A percentile compares a stretch with the other conserved stretches of the same genome.
Conservation (phyloP, 2,113 vertebrate genomes). For the Thymallus thymallus region DNA sequence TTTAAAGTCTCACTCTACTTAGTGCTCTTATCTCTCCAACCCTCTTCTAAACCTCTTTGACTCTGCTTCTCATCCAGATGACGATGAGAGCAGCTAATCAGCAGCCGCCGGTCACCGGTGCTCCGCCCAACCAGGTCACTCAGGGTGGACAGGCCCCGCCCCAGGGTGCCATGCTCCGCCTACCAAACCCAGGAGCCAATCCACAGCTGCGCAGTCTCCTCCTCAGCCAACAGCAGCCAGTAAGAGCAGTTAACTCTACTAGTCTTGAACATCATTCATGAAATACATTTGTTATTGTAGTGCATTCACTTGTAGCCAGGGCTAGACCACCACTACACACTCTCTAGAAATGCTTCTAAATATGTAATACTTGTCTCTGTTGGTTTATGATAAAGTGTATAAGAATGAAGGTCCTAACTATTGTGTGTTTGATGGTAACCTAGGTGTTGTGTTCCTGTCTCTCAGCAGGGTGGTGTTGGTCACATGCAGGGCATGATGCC, state of each 20-base stretch:
- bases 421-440: too few relatives aligned
- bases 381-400: not conserved
- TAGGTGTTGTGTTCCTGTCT: not conserved
- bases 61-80: slow-evolving; percentile 63
- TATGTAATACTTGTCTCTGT: too few relatives aligned
- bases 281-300: not conserved
- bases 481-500: slow-evolving; percentile 82
- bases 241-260: slow-evolving; percentile 53
- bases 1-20: not conserved
- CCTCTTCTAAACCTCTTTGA: not conserved
- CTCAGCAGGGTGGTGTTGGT: slow-evolving; percentile 79
- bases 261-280: not conserved
- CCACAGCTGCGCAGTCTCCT: slow-evolving; percentile 91
- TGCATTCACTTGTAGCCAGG: too few relatives aligned
- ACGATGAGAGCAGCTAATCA: slow-evolving; percentile 79
- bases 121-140: slow-evolving; percentile 77
- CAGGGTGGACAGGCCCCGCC: slow-evolving; percentile 73
- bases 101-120: slow-evolving; percentile 70
- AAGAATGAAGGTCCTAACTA: not conserved
- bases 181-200: slow-evolving; percentile 88
- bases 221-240: slow-evolving; percentile 88
- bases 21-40: not conserved
- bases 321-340: too few relatives aligned
- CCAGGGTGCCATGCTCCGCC: slow-evolving; percentile 81
- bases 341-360: too few relatives aligned